These are phyloP conservation scores for Sarcophaga caerulescens DNA, from an alignment of 2,888 invertebrate genomes.

Conservation along the genomic window DNA sequence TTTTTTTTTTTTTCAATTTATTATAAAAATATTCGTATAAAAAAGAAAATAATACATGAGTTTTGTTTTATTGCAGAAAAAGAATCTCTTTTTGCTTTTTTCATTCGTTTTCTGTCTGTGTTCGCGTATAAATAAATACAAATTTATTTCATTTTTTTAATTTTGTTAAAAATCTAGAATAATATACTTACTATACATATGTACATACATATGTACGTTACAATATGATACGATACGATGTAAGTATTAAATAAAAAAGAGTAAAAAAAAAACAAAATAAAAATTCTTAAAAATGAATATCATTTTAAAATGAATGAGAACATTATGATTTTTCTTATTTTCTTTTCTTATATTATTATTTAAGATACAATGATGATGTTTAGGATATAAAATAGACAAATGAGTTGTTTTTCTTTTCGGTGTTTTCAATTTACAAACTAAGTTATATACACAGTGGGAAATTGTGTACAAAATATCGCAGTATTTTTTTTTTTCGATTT, in stretches of 20 bases:
- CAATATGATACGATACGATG: too few relatives aligned
- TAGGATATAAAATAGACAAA: constrained; percentile 29
- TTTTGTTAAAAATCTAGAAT: constrained; percentile 32
- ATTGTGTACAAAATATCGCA: constrained; percentile 59
- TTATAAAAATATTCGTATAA: constrained; percentile 52
- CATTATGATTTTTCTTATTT: constrained; percentile 39
- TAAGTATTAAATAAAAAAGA: constrained; percentile 8
- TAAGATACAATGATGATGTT: neutral
- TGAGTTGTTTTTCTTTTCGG: constrained; percentile 38
- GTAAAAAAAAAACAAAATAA: constrained; percentile 19
- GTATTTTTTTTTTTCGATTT: constrained; percentile 61
- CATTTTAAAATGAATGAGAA: constrained; percentile 64
- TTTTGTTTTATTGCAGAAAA: constrained; percentile 14
- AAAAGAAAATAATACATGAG: constrained; percentile 53
- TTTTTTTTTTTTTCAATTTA: constrained; percentile 43
- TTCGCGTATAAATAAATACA: constrained; percentile 45
- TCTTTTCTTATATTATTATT: neutral
- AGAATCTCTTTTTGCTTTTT: constrained; percentile 23
- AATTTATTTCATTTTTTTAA: neutral
- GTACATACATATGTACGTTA: too few relatives aligned
- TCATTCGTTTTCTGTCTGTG: constrained; percentile 17
- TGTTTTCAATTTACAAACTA: constrained; percentile 59
- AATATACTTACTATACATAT: neutral
- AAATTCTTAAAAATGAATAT: constrained; percentile 49
- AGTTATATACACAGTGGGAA: constrained; percentile 40